phyloP scores from a whole-genome alignment of 2,888 invertebrate species.

The Mesodorylaimus sp. region DNA sequence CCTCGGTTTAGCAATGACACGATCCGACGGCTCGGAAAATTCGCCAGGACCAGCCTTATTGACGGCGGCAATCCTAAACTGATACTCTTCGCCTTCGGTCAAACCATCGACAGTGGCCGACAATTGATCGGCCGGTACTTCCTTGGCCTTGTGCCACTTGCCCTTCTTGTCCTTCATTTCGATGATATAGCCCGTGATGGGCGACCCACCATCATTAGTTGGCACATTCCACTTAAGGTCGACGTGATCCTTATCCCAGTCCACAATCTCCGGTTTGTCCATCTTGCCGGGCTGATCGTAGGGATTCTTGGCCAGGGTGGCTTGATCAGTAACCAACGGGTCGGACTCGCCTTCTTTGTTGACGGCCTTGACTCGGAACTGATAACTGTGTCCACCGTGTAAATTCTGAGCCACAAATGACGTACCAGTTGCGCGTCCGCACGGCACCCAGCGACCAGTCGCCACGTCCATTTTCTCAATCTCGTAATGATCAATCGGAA shows the following conservation, averaged over 20 bases:
- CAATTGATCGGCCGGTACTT: conserved; percentile 60
- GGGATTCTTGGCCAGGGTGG: conserved; percentile 94
- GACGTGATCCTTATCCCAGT: conserved; percentile 89
- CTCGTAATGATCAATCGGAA: conserved; percentile 32
- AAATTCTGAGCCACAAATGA: conserved; percentile 35
- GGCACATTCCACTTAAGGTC: conserved; percentile 83
- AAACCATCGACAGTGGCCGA: conserved; percentile 50
- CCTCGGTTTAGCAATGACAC: conserved; percentile 43
- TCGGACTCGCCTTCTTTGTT: conserved; percentile 97
- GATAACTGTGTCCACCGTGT: conserved; percentile 85
- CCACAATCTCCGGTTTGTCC: conserved; percentile 67
- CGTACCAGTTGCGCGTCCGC: conserved; percentile 24
- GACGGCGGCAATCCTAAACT: conserved; percentile 79
- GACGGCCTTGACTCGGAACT: conserved; percentile 91
- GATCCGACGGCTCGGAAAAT: conserved; percentile 31
- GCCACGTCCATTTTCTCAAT: conserved; percentile 86
- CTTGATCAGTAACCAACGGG: conserved; percentile 68
- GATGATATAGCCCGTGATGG: conserved; percentile 77
- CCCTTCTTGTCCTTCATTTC: conserved; percentile 63
- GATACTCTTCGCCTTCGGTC: conserved; percentile 74
- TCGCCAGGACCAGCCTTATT: conserved; percentile 82
- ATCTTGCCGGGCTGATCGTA: conserved; percentile 46
- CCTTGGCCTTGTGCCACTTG: conserved; percentile 65
- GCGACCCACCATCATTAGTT: conserved; percentile 67
- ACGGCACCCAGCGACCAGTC: conserved; percentile 53